Evolutionary conservation across 2,888 invertebrate genomes (phyloP).

Genomic region (Amblyjoppa proteus): DNA sequence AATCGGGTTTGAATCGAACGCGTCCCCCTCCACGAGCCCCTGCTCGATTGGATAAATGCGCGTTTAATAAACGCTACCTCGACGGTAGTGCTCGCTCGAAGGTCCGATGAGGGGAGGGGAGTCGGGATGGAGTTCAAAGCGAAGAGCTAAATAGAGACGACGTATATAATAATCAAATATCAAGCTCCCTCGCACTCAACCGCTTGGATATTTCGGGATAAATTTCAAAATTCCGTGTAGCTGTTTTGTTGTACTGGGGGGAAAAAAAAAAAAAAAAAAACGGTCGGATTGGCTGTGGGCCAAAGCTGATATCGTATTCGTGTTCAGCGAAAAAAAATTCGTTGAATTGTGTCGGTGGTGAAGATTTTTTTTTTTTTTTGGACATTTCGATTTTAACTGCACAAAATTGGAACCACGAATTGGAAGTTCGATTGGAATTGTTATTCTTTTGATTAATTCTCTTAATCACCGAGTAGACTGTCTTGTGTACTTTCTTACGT

Average conservation of each 20-base stretch:
- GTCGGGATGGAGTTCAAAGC: background rate
- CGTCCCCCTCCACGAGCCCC: background rate
- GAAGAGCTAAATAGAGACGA: background rate
- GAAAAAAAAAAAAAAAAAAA: background rate
- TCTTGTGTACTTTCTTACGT: background rate
- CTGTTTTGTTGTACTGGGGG: background rate
- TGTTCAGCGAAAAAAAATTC: background rate
- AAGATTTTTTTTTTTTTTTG: background rate
- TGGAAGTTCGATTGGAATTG: background rate
- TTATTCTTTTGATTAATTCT: background rate
- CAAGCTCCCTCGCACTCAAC: background rate
- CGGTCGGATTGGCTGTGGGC: background rate
- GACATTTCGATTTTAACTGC: background rate
- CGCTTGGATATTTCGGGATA: background rate
- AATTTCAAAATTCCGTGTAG: slow-evolving; percentile 29
- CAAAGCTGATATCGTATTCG: background rate
- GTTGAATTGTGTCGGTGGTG: background rate
- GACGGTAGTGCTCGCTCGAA: background rate
- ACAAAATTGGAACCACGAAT: background rate
- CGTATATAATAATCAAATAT: background rate
- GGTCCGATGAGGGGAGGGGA: background rate
- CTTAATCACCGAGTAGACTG: background rate
- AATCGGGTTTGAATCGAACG: slow-evolving; percentile 70
- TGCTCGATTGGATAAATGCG: slow-evolving; percentile 67
- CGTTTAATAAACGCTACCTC: slow-evolving; percentile 69